Percentiles rank a stretch among this genome's conserved stretches.
Conservation (phyloP, 2,888 invertebrate species). For the Xanthia togata region DNA sequence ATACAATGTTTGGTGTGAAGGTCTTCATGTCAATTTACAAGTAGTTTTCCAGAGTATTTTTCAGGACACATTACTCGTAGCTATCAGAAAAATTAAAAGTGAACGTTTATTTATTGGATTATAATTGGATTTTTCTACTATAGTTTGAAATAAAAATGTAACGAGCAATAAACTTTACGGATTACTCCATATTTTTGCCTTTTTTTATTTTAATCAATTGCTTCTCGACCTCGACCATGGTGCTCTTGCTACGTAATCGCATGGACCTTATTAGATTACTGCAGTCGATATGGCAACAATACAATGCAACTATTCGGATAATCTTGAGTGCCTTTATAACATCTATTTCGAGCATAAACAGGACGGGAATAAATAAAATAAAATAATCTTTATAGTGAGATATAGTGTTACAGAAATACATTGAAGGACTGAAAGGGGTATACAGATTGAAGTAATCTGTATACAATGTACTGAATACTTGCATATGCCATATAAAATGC, state of each 20-base stretch:
- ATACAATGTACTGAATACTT: background rate
- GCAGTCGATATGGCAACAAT: slow-evolving; percentile 44
- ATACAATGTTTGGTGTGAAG: slow-evolving; percentile 8
- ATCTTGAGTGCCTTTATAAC: slow-evolving; percentile 34
- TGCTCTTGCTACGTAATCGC: slow-evolving; percentile 40
- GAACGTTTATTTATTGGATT: background rate
- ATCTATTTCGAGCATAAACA: slow-evolving; percentile 34
- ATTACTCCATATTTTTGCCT: slow-evolving; percentile 5
- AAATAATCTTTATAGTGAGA: slow-evolving; percentile 33
- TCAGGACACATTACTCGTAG: background rate
- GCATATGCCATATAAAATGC: background rate
- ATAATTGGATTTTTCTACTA: background rate
- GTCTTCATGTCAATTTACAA: slow-evolving; percentile 15
- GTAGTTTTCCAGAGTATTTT: background rate
- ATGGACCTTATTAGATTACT: slow-evolving; percentile 45
- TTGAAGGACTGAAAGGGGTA: slow-evolving; percentile 7
- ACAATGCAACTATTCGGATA: slow-evolving; percentile 40
- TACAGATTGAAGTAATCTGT: slow-evolving; percentile 24
- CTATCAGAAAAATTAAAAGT: background rate
- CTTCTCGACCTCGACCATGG: slow-evolving; percentile 25
- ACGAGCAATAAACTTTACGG: slow-evolving; percentile 45
- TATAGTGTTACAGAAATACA: slow-evolving; percentile 27
- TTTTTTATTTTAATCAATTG: slow-evolving; percentile 53
- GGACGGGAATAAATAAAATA: slow-evolving; percentile 34
- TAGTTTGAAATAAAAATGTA: slow-evolving; percentile 16